These are phyloP conservation scores for Horisme vitalbata DNA, from an alignment of 2,888 invertebrate genomes.

Conservation along the genomic window DNA sequence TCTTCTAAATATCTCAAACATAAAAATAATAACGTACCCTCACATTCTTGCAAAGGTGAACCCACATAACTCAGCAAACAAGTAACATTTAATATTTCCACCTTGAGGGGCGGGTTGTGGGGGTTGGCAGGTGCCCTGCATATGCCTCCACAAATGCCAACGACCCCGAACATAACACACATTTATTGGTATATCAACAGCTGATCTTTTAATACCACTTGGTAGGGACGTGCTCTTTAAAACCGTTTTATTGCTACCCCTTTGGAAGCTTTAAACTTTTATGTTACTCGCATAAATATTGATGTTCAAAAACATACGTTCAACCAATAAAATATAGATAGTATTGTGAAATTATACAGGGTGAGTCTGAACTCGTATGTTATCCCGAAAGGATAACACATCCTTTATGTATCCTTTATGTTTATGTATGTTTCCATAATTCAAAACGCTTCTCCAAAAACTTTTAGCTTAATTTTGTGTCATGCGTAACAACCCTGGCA, in stretches of 20 bases:
- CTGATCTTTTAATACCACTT: constrained; percentile 47
- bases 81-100: constrained; percentile 78
- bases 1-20: constrained; percentile 23
- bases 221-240: constrained; percentile 30
- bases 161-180: constrained; percentile 52
- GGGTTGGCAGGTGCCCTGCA: constrained; percentile 74
- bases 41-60: constrained; percentile 40
- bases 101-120: constrained; percentile 56
- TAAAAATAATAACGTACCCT: constrained; percentile 31
- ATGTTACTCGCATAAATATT: constrained; percentile 25
- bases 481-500: no score
- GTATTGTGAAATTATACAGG: no score
- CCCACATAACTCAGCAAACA: constrained; percentile 61
- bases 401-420: no score
- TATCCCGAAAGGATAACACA: no score
- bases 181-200: constrained; percentile 42
- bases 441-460: no score
- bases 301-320: constrained; percentile 5
- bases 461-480: no score
- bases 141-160: constrained; percentile 77
- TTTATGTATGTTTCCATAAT: no score
- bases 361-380: no score
- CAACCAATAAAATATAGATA: not conserved
- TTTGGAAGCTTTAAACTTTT: constrained; percentile 27
- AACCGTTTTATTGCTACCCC: constrained; percentile 31